Evolutionary conservation across 1,140 invertebrate species (phyloP).

Genomic region (Aethina tumida): DNA sequence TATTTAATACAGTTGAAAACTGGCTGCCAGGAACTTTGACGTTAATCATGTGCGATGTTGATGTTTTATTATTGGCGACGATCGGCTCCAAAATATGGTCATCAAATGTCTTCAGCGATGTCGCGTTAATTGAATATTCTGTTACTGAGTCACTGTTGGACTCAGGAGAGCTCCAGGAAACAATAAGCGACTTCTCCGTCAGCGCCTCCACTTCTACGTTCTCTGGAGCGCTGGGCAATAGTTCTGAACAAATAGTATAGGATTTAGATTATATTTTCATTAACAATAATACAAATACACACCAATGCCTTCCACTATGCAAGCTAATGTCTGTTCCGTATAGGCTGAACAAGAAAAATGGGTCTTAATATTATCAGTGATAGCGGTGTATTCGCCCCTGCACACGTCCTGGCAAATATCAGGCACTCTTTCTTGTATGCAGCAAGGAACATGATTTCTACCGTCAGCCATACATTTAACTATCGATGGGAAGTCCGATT

Average conservation of each 20-base stretch:
- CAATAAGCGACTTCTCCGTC: conserved; percentile 55
- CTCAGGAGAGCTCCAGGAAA: conserved; percentile 56
- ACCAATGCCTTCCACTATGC: conserved; percentile 72
- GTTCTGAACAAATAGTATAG: conserved; percentile 40
- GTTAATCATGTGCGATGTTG: conserved; percentile 28
- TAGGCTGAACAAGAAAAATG: conserved; percentile 74
- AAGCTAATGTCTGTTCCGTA: conserved; percentile 70
- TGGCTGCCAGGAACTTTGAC: conserved; percentile 44
- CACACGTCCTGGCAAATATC: conserved; percentile 78
- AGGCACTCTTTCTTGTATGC: conserved; percentile 65
- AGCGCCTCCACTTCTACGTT: conserved; percentile 58
- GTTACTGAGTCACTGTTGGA: conserved; percentile 52
- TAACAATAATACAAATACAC: conserved; percentile 22
- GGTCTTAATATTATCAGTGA: conserved; percentile 72
- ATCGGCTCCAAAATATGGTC: conserved; percentile 39
- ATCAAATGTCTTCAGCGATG: conserved; percentile 56
- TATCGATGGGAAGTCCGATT: conserved; percentile 64
- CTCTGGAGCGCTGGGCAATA: conserved; percentile 61
- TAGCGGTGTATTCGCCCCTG: conserved; percentile 70
- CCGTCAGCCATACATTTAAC: conserved; percentile 67
- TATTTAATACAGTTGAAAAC: conserved; percentile 47
- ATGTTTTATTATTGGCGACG: background rate
- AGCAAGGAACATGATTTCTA: conserved; percentile 74
- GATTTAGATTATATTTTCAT: background rate
- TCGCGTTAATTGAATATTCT: conserved; percentile 62